Evolutionary conservation across 92 coral and sea anemone genomes (phyloP), one percentile per base, ranked within the genome.

Genomic region (Heliopora coerulea): DNA sequence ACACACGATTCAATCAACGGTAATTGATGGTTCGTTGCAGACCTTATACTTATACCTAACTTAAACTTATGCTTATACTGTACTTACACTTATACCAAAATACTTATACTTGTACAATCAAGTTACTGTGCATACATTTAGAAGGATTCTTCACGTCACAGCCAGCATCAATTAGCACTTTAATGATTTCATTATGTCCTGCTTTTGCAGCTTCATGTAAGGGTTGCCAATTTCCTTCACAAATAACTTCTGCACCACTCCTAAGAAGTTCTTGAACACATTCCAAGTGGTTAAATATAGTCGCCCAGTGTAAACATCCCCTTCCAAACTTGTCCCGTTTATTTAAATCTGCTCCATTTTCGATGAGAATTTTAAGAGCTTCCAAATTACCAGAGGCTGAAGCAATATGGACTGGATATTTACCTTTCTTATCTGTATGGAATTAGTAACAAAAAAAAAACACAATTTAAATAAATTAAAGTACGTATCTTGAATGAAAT

Each of bases 121-220:
- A 4, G 6, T 37, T 37, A 4, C 42, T 37, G 11, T 46, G 69
- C 96, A 80, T 86, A 95, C 99, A 95, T 59, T 82, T 87, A 13
- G 59, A 69, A 15, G 99, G 99, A 72, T 84, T 95, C 76, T 95
- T 95, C 0, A 95, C 96, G 56, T 88, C 90, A 21, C 91, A 82
- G 0, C 96, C 97, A 8, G 89, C 86, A 26, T 86, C 82, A 3
- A 95, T 48, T 15, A 95, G 77, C 13, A 87, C 26, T 64, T 95
- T 60, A 0, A 84, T 91, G 73, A 95, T 81, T 31, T 85, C 87
- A 52, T 68, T 66, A 60, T 54, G 85, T 1, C 99, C 99, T 5
- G 62, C 75, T 77, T 95, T 95, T 65, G 97, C 89, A 0, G 99
- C 99, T 37, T 95, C 99, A 61, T 95, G 99, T 6, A 95, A 83